Base-by-base conservation (phyloP, 2,113 vertebrate species). In the Lepus americanus region DNA sequence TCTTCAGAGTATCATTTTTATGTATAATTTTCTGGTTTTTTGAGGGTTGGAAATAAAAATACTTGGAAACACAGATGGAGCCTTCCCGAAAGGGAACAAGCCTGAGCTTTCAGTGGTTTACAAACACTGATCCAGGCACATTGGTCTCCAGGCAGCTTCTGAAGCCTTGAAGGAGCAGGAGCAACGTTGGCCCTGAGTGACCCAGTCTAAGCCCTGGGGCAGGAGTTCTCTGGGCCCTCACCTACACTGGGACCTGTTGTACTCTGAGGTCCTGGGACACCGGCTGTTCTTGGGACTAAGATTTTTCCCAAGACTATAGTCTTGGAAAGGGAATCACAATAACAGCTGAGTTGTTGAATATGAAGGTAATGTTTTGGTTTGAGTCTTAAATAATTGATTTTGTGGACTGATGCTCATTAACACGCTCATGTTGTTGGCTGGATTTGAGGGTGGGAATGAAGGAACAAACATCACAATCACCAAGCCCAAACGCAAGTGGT, bases 211-310 rank as follows among this genome's bases (percentile, higher is more conserved):
- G 13, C 19, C 23, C 23, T 9, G 7, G 55, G 33, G 59, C 23
- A 73, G 70, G 23, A 22, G 64, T 25, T 5, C 5, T 25, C 70
- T 2, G 4, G 0, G 22, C 2, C 51, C 9, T 61, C 2, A 7
- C 3, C 1, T 0, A 16, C 4, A 0, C 1, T 49, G 44, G 39
- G 29, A 22, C 7, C 25, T 3, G 4, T 17, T 6, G 25, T 5
- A 2, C 8, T 64, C 25, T 31, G 9, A n/a, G 23, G 7, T 51
- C 17, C 49, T 19, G 9, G 20, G 16, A 61, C 9, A 20, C 14
- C 39, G 49, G 10, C 9, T 59, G 19, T 67, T 79, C 85, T 27
- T 17, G 69, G 13, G 13, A 51, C 76, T 70, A 64, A 61, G 8
- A n/a, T 19, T 33, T 87, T 36, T 20, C 55, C 17, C 70, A 67